Conservation (phyloP, 92 coral and sea anemone species). For the Bergia puertoricense region DNA sequence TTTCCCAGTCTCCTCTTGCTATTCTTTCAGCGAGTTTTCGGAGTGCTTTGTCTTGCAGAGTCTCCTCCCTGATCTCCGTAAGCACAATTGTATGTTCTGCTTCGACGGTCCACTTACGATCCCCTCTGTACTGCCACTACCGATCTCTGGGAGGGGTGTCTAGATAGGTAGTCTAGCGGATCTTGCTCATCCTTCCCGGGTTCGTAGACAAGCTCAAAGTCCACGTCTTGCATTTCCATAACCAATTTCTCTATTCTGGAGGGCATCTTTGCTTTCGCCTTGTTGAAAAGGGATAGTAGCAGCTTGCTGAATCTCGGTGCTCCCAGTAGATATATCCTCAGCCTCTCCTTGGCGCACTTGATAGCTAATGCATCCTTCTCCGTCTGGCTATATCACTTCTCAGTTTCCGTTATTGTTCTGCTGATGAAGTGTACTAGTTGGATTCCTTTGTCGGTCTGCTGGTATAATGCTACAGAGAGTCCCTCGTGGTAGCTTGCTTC, state of each 20-base stretch:
- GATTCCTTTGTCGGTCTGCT: conserved; percentile 48
- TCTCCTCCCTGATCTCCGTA: no score
- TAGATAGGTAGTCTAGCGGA: conserved; percentile 61
- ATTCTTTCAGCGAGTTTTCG: no score
- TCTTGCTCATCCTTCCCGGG: conserved; percentile 61
- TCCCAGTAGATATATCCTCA: conserved; percentile 69
- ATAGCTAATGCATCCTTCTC: conserved; percentile 62
- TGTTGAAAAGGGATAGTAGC: conserved; percentile 52
- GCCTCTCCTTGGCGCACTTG: conserved; percentile 63
- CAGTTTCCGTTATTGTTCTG: conserved; percentile 57
- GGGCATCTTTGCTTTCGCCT: conserved; percentile 56
- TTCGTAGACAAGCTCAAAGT: conserved; percentile 57
- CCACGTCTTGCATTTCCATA: conserved; percentile 75
- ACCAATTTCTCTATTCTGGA: conserved; percentile 63
- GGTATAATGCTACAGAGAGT: conserved; percentile 61
- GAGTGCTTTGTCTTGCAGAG: no score
- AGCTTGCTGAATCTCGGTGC: conserved; percentile 62
- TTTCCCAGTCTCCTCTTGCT: no score
- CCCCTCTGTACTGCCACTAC: conserved; percentile 38
- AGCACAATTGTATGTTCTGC: neutral
- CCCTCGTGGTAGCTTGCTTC: conserved; percentile 67
- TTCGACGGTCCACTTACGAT: conserved; percentile 26
- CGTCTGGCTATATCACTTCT: conserved; percentile 64
- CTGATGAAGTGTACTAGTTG: conserved; percentile 74
- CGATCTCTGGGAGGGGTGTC: conserved; percentile 67